Percentiles rank a stretch among this genome's conserved stretches.
Conservation (phyloP, 2,797 vertebrate genomes). For the Petrocephalus schoutedeni region DNA sequence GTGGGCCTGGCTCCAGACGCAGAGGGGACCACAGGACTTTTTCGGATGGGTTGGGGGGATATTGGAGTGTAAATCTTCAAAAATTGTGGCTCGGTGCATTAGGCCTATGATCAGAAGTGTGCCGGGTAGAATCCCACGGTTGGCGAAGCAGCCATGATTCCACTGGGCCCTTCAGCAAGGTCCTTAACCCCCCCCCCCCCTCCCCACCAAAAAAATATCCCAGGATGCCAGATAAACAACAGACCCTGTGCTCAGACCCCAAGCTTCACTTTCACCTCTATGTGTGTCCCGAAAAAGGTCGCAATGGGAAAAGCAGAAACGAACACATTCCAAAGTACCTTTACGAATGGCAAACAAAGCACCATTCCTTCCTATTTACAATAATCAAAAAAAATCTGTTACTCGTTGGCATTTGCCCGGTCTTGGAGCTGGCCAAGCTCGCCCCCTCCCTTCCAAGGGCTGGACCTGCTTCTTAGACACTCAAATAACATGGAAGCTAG, state of each 20-base stretch:
- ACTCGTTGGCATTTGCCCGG: background rate
- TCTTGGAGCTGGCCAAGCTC: background rate
- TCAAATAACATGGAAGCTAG: background rate
- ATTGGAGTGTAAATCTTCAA: background rate
- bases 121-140: background rate
- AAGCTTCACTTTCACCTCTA: background rate
- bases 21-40: background rate
- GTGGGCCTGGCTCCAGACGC: background rate
- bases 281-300: background rate
- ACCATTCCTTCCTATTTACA: background rate
- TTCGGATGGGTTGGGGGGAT: background rate
- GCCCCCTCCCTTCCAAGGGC: background rate
- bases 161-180: background rate
- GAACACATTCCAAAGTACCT: background rate
- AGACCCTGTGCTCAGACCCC: background rate
- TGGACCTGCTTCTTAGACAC: conserved; percentile 24
- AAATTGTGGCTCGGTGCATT: background rate
- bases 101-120: background rate
- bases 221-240: background rate
- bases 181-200: background rate
- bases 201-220: background rate
- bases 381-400: background rate
- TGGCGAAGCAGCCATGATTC: background rate
- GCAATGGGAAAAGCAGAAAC: background rate
- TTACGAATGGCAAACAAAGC: background rate